A percentile compares a stretch with the other conserved stretches of the same genome.
phyloP scores from a whole-genome alignment of 2,888 invertebrate species.

The Hyposoter didymator region DNA sequence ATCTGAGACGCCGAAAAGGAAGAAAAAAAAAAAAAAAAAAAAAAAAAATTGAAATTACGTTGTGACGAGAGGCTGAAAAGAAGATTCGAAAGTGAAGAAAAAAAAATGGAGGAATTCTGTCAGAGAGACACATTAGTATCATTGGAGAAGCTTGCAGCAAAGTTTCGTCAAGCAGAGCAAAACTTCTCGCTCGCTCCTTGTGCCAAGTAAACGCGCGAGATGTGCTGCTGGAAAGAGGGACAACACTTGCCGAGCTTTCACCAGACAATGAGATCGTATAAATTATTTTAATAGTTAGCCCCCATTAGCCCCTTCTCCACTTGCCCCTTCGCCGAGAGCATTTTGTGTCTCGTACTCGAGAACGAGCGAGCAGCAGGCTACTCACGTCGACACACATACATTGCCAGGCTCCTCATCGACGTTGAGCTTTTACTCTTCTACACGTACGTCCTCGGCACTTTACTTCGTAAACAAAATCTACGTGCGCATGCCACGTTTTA shows the following conservation, averaged over 20 bases:
- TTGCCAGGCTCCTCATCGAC: slow-evolving; percentile 44
- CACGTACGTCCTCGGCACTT: slow-evolving; percentile 10
- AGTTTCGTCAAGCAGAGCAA: background rate
- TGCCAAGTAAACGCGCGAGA: slow-evolving; percentile 1
- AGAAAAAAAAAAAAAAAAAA: too few species aligned
- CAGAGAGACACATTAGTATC: slow-evolving; percentile 3
- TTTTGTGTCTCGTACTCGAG: slow-evolving; percentile 33
- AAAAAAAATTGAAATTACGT: background rate
- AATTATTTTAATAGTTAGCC: slow-evolving; percentile 72
- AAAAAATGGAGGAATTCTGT: background rate
- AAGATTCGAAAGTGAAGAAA: background rate
- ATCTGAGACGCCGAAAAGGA: background rate
- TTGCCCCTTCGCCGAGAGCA: slow-evolving; percentile 19
- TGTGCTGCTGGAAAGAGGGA: slow-evolving; percentile 16
- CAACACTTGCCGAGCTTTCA: slow-evolving; percentile 68
- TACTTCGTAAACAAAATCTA: slow-evolving; percentile 18
- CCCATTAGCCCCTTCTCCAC: slow-evolving; percentile 66
- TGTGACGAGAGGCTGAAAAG: background rate
- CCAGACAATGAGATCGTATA: slow-evolving; percentile 72
- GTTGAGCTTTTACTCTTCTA: background rate
- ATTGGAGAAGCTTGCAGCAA: background rate
- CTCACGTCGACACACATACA: slow-evolving; percentile 45
- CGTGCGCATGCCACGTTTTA: background rate
- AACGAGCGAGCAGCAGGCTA: slow-evolving; percentile 42
- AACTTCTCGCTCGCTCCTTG: background rate